Evolutionary conservation across 1,140 invertebrate species (phyloP).

Genomic region (Atta colombica): DNA sequence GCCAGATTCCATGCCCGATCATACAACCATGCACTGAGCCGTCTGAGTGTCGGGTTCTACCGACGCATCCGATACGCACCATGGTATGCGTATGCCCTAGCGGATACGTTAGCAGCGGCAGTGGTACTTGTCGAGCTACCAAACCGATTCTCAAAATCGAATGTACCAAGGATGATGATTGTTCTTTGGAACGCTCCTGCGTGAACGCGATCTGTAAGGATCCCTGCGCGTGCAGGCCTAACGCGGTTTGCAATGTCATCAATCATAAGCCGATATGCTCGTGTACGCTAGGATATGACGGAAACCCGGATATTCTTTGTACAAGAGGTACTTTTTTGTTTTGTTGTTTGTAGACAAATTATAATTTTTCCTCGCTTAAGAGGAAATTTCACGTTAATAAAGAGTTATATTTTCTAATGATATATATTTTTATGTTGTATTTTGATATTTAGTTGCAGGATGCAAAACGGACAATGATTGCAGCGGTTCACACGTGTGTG

Average conservation of each 20-base stretch:
- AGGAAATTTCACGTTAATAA: not conserved
- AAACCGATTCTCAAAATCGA: conserved; percentile 89
- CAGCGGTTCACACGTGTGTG: conserved; percentile 91
- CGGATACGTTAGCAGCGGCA: conserved; percentile 94
- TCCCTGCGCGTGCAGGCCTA: conserved; percentile 93
- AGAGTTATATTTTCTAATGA: not conserved
- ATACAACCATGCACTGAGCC: conserved; percentile 93
- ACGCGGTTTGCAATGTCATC: conserved; percentile 92
- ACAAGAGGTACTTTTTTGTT: conserved; percentile 85
- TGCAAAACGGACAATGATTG: conserved; percentile 92
- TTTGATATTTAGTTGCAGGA: conserved; percentile 85
- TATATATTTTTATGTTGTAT: not conserved
- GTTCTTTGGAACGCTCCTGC: conserved; percentile 91
- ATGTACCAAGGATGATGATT: conserved; percentile 92
- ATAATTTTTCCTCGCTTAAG: not conserved
- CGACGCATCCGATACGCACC: conserved; percentile 93
- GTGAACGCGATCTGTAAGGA: conserved; percentile 92
- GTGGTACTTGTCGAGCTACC: conserved; percentile 91
- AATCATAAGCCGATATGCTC: conserved; percentile 95
- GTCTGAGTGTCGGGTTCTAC: conserved; percentile 93
- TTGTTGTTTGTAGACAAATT: not conserved
- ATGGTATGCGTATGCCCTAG: conserved; percentile 96
- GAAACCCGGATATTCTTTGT: conserved; percentile 93
- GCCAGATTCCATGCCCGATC: conserved; percentile 93
- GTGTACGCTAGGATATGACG: conserved; percentile 92